A percentile compares a stretch with the other conserved stretches of the same genome.
These are phyloP conservation scores for Amazona finschi DNA, from an alignment of 2,797 vertebrate genomes.

Conservation along the genomic window DNA sequence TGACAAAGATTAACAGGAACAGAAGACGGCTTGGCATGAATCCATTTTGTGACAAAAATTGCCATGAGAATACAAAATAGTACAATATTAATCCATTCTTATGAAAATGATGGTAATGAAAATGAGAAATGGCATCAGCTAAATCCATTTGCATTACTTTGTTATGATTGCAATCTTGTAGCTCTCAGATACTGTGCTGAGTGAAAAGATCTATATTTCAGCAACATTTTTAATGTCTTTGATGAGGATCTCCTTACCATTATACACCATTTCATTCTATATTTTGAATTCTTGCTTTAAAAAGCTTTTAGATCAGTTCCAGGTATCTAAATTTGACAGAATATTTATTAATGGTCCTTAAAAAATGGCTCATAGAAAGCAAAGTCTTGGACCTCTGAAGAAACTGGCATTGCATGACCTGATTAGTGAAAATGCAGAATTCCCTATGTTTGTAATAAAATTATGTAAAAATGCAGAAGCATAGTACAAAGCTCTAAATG, in stretches of 20 bases:
- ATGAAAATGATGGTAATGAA: constrained; percentile 54
- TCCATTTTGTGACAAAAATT: constrained; percentile 28
- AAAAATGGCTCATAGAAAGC: not conserved
- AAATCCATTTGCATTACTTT: constrained; percentile 52
- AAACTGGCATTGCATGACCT: not conserved
- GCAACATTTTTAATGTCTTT: not conserved
- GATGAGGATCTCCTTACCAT: not conserved
- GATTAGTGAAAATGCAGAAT: not conserved
- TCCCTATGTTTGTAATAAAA: not conserved
- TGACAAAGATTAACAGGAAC: constrained; percentile 42
- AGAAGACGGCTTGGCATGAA: constrained; percentile 8
- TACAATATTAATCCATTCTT: constrained; percentile 43
- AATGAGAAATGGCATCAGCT: constrained; percentile 55
- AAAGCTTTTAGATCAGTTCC: not conserved
- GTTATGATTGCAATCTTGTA: constrained; percentile 50
- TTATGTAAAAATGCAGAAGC: not conserved
- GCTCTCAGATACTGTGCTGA: not conserved
- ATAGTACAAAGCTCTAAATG: not conserved
- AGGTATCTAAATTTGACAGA: not conserved
- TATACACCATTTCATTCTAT: not conserved
- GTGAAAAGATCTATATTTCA: constrained; percentile 11
- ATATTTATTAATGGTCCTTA: not conserved
- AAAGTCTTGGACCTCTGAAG: not conserved
- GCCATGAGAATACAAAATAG: constrained; percentile 45
- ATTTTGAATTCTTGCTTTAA: not conserved